Evolutionary conservation across 2,113 vertebrate species (phyloP).

Genomic region (Caloenas nicobarica): DNA sequence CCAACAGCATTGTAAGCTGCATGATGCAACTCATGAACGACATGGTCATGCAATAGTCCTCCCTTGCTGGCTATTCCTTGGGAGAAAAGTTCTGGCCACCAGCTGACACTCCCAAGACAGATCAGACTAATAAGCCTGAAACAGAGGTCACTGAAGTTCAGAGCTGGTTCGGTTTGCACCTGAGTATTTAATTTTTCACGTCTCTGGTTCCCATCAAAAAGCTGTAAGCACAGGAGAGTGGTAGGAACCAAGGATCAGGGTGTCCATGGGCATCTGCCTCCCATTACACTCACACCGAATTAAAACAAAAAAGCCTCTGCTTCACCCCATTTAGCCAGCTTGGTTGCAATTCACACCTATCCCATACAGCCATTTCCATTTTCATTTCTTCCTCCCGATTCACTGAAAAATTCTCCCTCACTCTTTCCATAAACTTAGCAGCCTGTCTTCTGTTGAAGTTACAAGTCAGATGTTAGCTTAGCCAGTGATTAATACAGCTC

Average conservation of each 20-base stretch:
- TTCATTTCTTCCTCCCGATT: not conserved
- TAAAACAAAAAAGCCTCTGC: not conserved
- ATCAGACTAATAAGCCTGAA: constrained; percentile 28
- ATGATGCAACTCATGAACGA: not conserved
- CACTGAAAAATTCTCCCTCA: not conserved
- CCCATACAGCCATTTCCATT: not conserved
- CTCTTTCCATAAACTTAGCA: not conserved
- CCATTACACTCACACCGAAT: not conserved
- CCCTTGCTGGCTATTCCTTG: not conserved
- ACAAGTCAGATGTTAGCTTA: constrained; percentile 26
- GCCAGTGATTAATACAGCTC: constrained; percentile 41
- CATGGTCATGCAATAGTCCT: not conserved
- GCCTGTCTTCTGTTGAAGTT: constrained; percentile 13
- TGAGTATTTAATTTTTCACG: constrained; percentile 18
- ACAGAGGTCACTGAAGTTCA: constrained; percentile 28
- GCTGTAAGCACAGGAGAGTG: not conserved
- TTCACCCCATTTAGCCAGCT: not conserved
- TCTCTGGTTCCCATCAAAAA: not conserved
- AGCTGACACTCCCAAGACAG: not conserved
- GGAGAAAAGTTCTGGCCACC: not conserved
- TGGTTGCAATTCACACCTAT: constrained; percentile 12
- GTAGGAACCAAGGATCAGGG: not conserved
- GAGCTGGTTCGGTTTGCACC: constrained; percentile 5
- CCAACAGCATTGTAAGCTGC: not conserved
- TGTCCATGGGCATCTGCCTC: not conserved